A percentile compares a stretch with the other conserved stretches of the same genome.
phyloP scores from a whole-genome alignment of 2,797 vertebrate genomes.

The Smutsia temminckii region DNA sequence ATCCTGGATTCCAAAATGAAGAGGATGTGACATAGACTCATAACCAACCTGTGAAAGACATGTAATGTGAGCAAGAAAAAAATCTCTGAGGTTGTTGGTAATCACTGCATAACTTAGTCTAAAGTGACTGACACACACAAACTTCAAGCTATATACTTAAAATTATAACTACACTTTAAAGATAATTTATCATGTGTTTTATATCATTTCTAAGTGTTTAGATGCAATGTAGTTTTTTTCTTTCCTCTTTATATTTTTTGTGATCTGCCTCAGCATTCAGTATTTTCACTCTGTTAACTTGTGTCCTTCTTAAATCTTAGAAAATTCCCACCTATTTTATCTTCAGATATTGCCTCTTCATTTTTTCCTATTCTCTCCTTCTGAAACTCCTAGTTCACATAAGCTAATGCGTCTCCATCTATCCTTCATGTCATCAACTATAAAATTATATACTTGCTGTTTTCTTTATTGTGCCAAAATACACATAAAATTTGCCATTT shows the following conservation, averaged over 20 bases:
- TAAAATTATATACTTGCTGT: background rate
- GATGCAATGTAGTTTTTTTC: background rate
- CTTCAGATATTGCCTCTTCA: no score
- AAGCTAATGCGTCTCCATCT: no score
- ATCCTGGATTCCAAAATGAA: background rate
- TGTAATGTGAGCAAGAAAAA: background rate
- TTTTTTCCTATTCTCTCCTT: no score
- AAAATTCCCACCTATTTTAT: no score
- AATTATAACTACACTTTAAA: background rate
- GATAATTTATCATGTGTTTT: background rate
- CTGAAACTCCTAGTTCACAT: no score
- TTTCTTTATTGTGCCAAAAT: background rate
- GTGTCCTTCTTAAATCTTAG: no score
- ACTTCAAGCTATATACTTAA: background rate
- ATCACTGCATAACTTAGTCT: background rate
- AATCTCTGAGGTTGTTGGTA: background rate
- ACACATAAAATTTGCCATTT: background rate
- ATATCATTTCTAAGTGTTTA: slow-evolving; percentile 2
- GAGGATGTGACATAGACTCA: background rate
- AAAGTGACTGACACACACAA: slow-evolving; percentile 14
- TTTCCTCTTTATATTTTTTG: no score
- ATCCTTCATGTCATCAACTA: no score
- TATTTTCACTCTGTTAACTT: no score
- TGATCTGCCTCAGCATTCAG: no score
- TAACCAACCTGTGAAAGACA: background rate